Evolutionary conservation across 2,113 vertebrate species (phyloP).

Genomic region (Leucoraja erinaceus): DNA sequence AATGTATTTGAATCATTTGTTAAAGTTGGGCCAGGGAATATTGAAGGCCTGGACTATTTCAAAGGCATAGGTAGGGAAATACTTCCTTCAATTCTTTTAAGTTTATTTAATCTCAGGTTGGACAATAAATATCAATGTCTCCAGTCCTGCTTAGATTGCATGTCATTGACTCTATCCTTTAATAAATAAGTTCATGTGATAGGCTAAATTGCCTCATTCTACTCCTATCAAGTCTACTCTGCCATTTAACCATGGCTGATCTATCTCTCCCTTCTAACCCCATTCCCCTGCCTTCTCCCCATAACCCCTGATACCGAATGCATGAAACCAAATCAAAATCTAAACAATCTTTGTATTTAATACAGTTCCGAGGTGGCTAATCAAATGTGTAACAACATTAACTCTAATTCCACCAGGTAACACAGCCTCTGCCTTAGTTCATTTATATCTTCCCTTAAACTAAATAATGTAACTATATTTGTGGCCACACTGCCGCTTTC

Average conservation of each 20-base stretch:
- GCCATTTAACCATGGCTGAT: no score
- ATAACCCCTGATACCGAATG: background rate
- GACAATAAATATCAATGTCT: background rate
- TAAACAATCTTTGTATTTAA: background rate
- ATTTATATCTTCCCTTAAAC: background rate
- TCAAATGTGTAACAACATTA: background rate
- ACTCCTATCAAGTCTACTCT: no score
- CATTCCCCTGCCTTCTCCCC: no score
- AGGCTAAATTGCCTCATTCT: no score
- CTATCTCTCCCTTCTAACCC: no score
- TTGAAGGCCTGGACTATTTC: constrained; percentile 74
- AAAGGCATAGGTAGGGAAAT: constrained; percentile 80
- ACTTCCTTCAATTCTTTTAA: no score
- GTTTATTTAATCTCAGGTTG: background rate
- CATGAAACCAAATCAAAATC: background rate
- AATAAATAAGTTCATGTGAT: no score
- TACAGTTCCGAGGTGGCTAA: background rate
- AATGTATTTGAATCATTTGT: constrained; percentile 90
- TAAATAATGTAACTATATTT: no score
- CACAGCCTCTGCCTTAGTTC: background rate
- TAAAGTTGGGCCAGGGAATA: constrained; percentile 63
- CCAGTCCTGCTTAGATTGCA: no score
- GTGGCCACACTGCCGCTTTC: no score
- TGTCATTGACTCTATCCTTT: no score
- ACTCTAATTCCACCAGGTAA: background rate